These are phyloP conservation scores for Phengaris arion DNA, from an alignment of 2,888 invertebrate species.

Conservation along the genomic window DNA sequence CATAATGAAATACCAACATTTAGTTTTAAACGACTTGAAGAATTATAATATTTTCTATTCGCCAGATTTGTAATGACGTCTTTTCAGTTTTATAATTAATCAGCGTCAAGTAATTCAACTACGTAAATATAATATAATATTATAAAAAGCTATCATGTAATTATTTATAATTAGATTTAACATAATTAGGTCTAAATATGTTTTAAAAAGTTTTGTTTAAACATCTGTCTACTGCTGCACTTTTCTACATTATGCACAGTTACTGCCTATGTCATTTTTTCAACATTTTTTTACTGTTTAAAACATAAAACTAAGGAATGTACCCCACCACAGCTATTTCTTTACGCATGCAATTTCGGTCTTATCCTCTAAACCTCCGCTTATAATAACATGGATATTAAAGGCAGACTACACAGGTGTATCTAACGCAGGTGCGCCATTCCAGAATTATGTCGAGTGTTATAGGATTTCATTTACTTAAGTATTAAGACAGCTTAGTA, in stretches of 20 bases:
- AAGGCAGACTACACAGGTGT: slow-evolving; percentile 12
- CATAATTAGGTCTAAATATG: neutral
- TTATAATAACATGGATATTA: slow-evolving; percentile 17
- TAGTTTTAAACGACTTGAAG: neutral
- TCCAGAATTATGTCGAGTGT: neutral
- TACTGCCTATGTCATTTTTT: neutral
- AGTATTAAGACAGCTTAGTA: neutral
- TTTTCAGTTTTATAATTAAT: neutral
- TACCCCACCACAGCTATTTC: neutral
- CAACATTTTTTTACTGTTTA: neutral
- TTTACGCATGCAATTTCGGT: neutral
- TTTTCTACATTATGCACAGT: no score
- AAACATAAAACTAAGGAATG: neutral
- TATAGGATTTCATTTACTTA: neutral
- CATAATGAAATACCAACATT: neutral
- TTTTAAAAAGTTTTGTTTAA: neutral
- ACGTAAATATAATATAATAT: no score
- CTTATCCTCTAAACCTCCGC: neutral
- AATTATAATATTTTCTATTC: neutral
- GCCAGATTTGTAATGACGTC: neutral
- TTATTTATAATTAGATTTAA: no score
- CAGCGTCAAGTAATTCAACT: neutral
- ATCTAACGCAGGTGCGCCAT: neutral
- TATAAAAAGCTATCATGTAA: neutral
- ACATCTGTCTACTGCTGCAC: neutral